Conservation (phyloP, 2,888 invertebrate species). For the Pycnomerus fuliginosus region DNA sequence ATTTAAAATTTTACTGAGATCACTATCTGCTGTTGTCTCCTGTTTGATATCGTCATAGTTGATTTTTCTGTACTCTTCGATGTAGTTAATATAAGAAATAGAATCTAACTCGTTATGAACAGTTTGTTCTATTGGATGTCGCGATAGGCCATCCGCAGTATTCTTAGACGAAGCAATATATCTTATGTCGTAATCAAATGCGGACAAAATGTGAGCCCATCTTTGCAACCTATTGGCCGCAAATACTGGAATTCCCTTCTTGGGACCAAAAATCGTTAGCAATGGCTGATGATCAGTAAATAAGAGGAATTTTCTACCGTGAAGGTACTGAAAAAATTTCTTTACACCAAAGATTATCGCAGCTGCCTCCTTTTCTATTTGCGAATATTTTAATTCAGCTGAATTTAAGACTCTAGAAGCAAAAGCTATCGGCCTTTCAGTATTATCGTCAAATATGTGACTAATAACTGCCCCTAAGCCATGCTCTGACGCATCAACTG, state of each 20-base stretch:
- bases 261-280: constrained; percentile 12
- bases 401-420: constrained; percentile 17
- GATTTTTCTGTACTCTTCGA: too few species aligned
- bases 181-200: constrained; percentile 16
- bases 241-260: constrained; percentile 17
- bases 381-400: constrained; percentile 15
- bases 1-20: background rate
- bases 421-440: constrained; percentile 16
- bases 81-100: too few species aligned
- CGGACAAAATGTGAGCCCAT: constrained; percentile 15
- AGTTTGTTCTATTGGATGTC: constrained; percentile 19
- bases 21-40: background rate
- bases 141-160: constrained; percentile 30
- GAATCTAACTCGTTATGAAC: too few species aligned
- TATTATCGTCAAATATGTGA: constrained; percentile 14
- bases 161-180: constrained; percentile 19
- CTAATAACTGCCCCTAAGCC: constrained; percentile 17
- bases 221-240: constrained; percentile 17
- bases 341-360: constrained; percentile 19
- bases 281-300: constrained; percentile 14
- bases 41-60: constrained; percentile 3
- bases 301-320: constrained; percentile 5
- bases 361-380: constrained; percentile 16
- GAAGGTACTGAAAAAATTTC: constrained; percentile 9
- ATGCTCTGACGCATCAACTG: constrained; percentile 21